phyloP scores from a whole-genome alignment of 2,113 vertebrate species.

The Galemys pyrenaicus region DNA sequence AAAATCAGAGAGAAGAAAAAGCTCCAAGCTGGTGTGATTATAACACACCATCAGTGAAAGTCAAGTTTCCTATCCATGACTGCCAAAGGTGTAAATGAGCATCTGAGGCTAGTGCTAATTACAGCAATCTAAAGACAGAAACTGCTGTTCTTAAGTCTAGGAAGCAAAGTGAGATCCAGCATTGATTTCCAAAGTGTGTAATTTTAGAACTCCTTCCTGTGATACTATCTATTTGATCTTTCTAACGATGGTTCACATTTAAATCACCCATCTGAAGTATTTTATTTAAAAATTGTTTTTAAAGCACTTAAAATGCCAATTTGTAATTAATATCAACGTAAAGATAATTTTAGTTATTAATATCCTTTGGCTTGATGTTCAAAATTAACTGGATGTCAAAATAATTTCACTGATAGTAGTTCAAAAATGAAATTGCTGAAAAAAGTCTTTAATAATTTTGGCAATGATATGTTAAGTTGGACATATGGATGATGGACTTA shows the following conservation, averaged over 20 bases:
- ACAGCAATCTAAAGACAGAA: constrained; percentile 69
- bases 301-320: not conserved
- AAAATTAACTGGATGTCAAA: not conserved
- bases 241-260: constrained; percentile 60
- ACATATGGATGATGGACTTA: not conserved
- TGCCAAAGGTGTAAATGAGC: constrained; percentile 81
- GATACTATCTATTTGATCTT: constrained; percentile 49
- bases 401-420: not conserved
- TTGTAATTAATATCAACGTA: constrained; percentile 6
- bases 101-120: constrained; percentile 79
- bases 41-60: constrained; percentile 67
- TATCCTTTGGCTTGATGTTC: not conserved
- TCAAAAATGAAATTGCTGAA: not conserved
- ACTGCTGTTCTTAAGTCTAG: constrained; percentile 63
- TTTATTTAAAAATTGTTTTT: constrained; percentile 10
- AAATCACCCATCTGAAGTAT: constrained; percentile 37
- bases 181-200: constrained; percentile 62
- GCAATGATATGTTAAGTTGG: not conserved
- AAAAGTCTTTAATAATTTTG: not conserved
- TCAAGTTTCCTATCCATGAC: constrained; percentile 70
- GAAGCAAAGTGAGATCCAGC: constrained; percentile 63
- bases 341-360: not conserved
- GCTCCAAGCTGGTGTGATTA: constrained; percentile 66
- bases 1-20: constrained; percentile 58
- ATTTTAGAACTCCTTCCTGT: constrained; percentile 73